Percentiles rank a stretch among this genome's conserved stretches.
phyloP scores from a whole-genome alignment of 1,140 invertebrate genomes.

The Tetragnatha versicolor region DNA sequence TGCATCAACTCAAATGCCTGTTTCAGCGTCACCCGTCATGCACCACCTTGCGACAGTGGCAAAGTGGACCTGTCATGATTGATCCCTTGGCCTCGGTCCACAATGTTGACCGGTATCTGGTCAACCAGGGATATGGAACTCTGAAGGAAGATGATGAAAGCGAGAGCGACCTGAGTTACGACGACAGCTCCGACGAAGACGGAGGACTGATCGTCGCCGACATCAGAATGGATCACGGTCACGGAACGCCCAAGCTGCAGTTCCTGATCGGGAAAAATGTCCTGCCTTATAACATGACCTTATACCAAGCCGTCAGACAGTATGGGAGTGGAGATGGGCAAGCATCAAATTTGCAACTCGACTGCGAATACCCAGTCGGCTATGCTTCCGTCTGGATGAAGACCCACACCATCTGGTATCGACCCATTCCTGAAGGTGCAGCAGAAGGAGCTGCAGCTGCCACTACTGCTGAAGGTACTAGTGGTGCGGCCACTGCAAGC shows the following conservation, averaged over 20 bases:
- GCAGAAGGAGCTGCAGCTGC: constrained; percentile 36
- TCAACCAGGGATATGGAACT: constrained; percentile 61
- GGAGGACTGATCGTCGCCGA: constrained; percentile 91
- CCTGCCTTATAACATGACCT: constrained; percentile 98
- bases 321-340: constrained; percentile 70
- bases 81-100: constrained; percentile 97
- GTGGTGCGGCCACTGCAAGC: background rate
- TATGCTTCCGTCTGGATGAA: constrained; percentile 91
- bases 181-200: constrained; percentile 65
- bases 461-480: background rate
- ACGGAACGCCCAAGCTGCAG: constrained; percentile 89
- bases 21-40: constrained; percentile 94
- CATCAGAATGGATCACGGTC: constrained; percentile 83
- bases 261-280: constrained; percentile 95
- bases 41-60: constrained; percentile 94
- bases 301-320: constrained; percentile 97
- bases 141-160: constrained; percentile 65
- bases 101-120: constrained; percentile 84
- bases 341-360: constrained; percentile 67
- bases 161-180: constrained; percentile 75
- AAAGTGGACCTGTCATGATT: constrained; percentile 97
- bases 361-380: constrained; percentile 87
- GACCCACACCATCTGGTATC: constrained; percentile 87
- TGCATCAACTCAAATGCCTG: constrained; percentile 97
- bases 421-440: constrained; percentile 70